Conservation (phyloP, 2,797 vertebrate species). For the Dermochelys coriacea region DNA sequence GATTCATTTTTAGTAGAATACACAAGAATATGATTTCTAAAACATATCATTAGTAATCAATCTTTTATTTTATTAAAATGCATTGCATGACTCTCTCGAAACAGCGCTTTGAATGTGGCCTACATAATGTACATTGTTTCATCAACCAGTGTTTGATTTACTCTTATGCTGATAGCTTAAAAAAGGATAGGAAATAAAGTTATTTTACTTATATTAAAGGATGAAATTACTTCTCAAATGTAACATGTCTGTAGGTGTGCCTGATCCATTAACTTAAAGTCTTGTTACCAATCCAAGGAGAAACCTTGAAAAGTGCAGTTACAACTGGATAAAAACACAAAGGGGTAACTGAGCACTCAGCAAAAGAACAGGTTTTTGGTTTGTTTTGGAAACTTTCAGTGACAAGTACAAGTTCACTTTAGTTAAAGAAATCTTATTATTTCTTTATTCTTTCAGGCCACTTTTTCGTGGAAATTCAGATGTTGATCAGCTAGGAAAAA, state of each 20-base stretch:
- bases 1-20: neutral
- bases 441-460: constrained; percentile 86
- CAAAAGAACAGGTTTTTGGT: neutral
- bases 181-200: neutral
- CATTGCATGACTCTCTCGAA: constrained; percentile 34
- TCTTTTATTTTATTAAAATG: neutral
- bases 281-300: neutral
- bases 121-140: neutral
- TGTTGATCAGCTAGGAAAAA: constrained; percentile 98
- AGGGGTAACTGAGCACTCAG: neutral
- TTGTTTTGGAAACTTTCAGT: neutral
- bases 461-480: constrained; percentile 98
- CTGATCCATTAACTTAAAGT: neutral
- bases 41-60: neutral
- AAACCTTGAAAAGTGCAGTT: neutral
- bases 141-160: neutral
- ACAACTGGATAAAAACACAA: neutral
- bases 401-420: neutral
- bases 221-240: neutral
- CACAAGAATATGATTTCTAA: neutral
- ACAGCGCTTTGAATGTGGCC: constrained; percentile 3
- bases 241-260: neutral
- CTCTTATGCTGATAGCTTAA: neutral
- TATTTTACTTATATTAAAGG: neutral
- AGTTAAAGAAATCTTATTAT: constrained; percentile 35